phyloP scores from a whole-genome alignment of 2,113 vertebrate genomes.

The Tachysurus fulvidraco region DNA sequence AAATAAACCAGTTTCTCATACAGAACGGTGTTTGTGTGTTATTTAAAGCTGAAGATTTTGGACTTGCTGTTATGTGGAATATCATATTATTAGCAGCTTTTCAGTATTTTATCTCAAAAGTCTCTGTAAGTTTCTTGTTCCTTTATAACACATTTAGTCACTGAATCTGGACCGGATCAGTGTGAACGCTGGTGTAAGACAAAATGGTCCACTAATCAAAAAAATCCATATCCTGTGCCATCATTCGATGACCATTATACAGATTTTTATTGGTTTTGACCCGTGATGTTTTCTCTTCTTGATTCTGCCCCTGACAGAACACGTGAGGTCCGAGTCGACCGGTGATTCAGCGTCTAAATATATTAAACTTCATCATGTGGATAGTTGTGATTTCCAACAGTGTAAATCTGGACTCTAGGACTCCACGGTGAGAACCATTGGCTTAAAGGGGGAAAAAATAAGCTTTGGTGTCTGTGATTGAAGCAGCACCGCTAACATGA shows the following conservation, averaged over 20 bases:
- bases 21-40: slow-evolving; percentile 54
- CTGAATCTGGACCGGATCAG: not conserved
- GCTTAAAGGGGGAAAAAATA: not conserved
- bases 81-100: not conserved
- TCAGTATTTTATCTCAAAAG: not conserved
- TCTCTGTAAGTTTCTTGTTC: not conserved
- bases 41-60: not conserved
- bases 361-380: not conserved
- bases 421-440: not conserved
- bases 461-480: not conserved
- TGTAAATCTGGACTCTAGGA: not conserved
- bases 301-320: not conserved
- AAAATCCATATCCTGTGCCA: not conserved
- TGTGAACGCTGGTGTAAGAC: not conserved
- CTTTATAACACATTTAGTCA: not conserved
- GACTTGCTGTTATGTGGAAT: not conserved
- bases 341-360: not conserved
- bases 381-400: not conserved
- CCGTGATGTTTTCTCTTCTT: not conserved
- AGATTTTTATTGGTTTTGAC: not conserved
- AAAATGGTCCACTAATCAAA: not conserved
- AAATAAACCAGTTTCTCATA: slow-evolving; percentile 72
- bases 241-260: not conserved
- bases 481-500: not conserved
- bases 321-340: not conserved